phyloP scores from a whole-genome alignment of 2,888 invertebrate species.

The Drosophila paramelanica region DNA sequence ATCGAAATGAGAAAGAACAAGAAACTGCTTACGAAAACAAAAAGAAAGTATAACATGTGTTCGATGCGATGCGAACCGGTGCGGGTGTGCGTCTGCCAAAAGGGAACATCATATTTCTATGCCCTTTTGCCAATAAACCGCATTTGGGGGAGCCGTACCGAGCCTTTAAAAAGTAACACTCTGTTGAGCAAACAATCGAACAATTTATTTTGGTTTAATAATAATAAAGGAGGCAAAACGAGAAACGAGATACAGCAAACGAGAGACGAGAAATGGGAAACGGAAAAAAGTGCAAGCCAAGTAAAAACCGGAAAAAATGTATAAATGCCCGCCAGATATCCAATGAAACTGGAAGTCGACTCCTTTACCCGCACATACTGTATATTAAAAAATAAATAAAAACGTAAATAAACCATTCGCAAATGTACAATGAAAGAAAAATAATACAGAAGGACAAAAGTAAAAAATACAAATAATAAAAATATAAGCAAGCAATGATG shows the following conservation, averaged over 20 bases:
- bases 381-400: constrained; percentile 36
- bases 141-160: constrained; percentile 12
- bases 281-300: constrained; percentile 54
- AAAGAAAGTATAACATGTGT: constrained; percentile 60
- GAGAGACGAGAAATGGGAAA: constrained; percentile 4
- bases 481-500: not conserved
- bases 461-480: constrained; percentile 1
- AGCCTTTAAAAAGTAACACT: constrained; percentile 66
- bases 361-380: constrained; percentile 35
- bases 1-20: constrained; percentile 17
- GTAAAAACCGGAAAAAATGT: constrained; percentile 47
- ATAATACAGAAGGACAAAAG: constrained; percentile 31
- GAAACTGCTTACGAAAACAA: constrained; percentile 68
- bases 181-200: constrained; percentile 66
- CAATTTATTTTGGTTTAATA: constrained; percentile 70
- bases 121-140: constrained; percentile 50
- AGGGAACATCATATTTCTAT: constrained; percentile 58
- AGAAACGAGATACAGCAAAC: not conserved
- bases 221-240: constrained; percentile 49
- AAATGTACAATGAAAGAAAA: constrained; percentile 42
- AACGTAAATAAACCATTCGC: constrained; percentile 50
- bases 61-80: constrained; percentile 42
- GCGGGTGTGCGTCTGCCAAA: constrained; percentile 1
- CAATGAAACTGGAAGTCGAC: constrained; percentile 16
- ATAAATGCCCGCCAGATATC: constrained; percentile 47